Conservation (phyloP, 1,140 invertebrate species). For the Tetragonula clypearis region DNA sequence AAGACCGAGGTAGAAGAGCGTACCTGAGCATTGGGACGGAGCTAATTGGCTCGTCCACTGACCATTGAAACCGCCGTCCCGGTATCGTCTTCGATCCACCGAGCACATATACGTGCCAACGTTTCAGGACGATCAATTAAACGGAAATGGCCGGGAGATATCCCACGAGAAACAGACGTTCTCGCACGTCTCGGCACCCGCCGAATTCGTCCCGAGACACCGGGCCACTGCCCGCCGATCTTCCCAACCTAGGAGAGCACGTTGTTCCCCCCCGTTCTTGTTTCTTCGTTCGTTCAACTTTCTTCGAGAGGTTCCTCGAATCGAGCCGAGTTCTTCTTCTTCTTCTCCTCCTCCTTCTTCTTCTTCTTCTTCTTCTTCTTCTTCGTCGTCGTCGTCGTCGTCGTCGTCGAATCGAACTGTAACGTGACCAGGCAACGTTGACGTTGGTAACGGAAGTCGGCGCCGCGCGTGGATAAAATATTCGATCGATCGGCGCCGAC, state of each 20-base stretch:
- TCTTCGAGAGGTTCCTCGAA: not conserved
- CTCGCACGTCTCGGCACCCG: slow-evolving; percentile 63
- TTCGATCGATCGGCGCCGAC: not conserved
- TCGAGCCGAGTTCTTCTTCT: not conserved
- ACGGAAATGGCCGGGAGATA: slow-evolving; percentile 75
- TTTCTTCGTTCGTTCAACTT: not conserved
- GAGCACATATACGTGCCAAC: slow-evolving; percentile 64
- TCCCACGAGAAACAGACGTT: slow-evolving; percentile 71
- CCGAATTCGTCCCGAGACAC: slow-evolving; percentile 17
- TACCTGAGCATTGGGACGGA: slow-evolving; percentile 74
- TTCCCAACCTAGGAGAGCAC: not conserved
- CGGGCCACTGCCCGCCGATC: not conserved
- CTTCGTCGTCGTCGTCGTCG: no score
- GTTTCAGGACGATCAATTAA: slow-evolving; percentile 76
- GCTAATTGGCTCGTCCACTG: slow-evolving; percentile 76
- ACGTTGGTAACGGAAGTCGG: no score
- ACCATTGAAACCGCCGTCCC: slow-evolving; percentile 69
- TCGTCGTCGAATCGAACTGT: no score
- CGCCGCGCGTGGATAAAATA: not conserved
- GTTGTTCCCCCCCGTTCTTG: no score
- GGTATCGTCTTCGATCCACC: slow-evolving; percentile 67
- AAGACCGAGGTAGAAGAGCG: slow-evolving; percentile 49
- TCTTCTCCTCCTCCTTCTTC: no score
- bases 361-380: no score
- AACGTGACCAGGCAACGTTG: no score